These are phyloP conservation scores for Heterocephalus glaber DNA, from an alignment of 2,113 vertebrate species.

Conservation along the genomic window DNA sequence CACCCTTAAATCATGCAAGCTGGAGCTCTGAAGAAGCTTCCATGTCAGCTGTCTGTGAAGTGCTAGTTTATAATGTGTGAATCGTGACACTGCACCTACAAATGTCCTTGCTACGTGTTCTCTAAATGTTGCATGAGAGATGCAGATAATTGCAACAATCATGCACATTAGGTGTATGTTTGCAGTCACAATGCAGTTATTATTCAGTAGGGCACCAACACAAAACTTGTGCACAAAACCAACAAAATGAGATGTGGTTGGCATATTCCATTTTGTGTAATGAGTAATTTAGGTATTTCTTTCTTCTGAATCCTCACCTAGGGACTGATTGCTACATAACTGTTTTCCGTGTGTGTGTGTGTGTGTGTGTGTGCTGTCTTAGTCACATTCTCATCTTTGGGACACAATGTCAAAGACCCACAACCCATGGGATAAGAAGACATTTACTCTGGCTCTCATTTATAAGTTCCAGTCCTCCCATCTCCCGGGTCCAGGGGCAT, in stretches of 20 bases:
- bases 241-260: no score
- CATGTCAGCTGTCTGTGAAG: not conserved
- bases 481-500: not conserved
- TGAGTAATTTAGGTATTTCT: not conserved
- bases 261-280: not conserved
- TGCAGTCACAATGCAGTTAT: not conserved
- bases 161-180: not conserved
- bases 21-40: fast-evolving
- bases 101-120: not conserved
- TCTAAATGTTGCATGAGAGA: not conserved
- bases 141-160: not conserved
- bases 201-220: not conserved
- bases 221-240: not conserved
- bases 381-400: not conserved
- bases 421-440: not conserved
- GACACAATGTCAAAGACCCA: not conserved
- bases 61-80: not conserved
- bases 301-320: not conserved
- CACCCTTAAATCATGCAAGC: not conserved
- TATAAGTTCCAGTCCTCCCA: fast-evolving
- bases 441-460: not conserved
- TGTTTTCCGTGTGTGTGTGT: not conserved
- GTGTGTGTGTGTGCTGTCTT: not conserved
- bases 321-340: not conserved
- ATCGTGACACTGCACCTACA: not conserved